Conservation (phyloP, 2,113 vertebrate species). For the Crotalus tigris region DNA sequence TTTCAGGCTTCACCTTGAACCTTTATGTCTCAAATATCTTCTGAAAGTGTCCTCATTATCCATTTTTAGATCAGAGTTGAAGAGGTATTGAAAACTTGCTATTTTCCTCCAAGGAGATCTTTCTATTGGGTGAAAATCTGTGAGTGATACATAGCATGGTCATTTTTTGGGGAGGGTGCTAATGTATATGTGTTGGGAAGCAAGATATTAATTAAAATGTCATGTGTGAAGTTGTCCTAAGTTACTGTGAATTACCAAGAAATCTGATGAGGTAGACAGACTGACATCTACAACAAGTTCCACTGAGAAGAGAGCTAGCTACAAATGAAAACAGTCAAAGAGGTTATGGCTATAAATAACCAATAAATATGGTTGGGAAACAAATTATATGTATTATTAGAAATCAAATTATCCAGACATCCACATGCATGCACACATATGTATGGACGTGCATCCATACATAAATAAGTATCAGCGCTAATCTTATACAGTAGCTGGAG, state of each 20-base stretch:
- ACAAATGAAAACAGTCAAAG: not conserved
- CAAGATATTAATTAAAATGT: not conserved
- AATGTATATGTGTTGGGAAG: not conserved
- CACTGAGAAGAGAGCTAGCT: not conserved
- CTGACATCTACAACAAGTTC: not conserved
- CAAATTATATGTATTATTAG: not conserved
- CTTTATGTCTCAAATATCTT: not conserved
- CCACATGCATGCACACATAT: not conserved
- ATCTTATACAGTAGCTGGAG: conserved; percentile 14
- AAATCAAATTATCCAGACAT: not conserved
- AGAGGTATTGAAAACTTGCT: not conserved
- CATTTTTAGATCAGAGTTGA: not conserved
- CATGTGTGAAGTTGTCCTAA: not conserved
- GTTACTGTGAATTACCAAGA: not conserved
- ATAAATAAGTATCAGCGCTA: not conserved
- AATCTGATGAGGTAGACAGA: not conserved
- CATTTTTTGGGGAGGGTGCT: not conserved
- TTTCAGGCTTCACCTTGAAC: not conserved
- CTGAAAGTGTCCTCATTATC: not conserved
- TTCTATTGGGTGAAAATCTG: not conserved
- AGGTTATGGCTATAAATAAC: not conserved
- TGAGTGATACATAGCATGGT: not conserved
- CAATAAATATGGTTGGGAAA: not conserved
- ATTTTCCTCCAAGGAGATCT: not conserved
- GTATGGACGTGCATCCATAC: not conserved